phyloP scores from a whole-genome alignment of 2,888 invertebrate species.

The Marasmarcha lunaedactyla region DNA sequence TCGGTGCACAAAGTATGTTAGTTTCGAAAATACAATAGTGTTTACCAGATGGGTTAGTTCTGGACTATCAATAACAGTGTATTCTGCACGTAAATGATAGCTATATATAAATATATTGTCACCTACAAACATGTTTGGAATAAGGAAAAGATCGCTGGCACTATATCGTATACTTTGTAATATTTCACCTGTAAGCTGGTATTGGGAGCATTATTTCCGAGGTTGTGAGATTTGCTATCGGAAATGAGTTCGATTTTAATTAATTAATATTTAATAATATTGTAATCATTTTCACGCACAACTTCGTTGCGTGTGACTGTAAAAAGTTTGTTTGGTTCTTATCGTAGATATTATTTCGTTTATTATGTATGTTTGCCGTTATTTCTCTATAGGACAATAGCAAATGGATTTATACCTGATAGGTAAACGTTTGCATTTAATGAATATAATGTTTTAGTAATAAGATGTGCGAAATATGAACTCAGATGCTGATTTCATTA shows the following conservation, averaged over 20 bases:
- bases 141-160: constrained; percentile 27
- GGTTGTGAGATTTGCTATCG: constrained; percentile 66
- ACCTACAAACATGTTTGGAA: too few relatives aligned
- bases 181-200: constrained; percentile 60
- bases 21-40: too few relatives aligned
- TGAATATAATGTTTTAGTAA: constrained; percentile 21
- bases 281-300: constrained; percentile 53
- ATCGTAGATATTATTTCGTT: constrained; percentile 48
- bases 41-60: too few relatives aligned
- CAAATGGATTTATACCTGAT: constrained; percentile 35
- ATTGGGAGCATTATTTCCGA: constrained; percentile 70
- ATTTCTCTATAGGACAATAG: constrained; percentile 57
- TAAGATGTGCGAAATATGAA: neutral
- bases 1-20: too few relatives aligned
- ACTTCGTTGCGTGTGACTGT: constrained; percentile 55
- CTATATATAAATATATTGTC: too few relatives aligned
- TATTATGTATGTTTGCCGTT: constrained; percentile 50
- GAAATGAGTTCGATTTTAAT: constrained; percentile 60
- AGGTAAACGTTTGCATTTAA: constrained; percentile 53
- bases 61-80: too few relatives aligned
- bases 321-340: constrained; percentile 63
- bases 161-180: constrained; percentile 35
- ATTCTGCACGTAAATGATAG: too few relatives aligned
- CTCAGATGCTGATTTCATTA: constrained; percentile 27
- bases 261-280: constrained; percentile 38